Base-by-base conservation (phyloP, 2,888 invertebrate genomes). In the Podabrus alpinus region DNA sequence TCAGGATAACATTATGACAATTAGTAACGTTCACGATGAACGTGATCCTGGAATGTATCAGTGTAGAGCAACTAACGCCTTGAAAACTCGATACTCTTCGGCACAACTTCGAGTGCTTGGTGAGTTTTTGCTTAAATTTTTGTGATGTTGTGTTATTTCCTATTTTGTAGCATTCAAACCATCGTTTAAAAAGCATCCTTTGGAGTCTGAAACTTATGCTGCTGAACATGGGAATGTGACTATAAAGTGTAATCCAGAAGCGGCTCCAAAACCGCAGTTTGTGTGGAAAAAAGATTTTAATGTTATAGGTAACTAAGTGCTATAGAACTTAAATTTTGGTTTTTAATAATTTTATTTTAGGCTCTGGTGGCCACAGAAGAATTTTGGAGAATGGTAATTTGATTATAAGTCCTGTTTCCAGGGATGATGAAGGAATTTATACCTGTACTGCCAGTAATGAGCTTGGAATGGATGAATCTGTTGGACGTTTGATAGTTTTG, bases 31-130 rank as follows among this genome's bases (percentile, higher is more conserved):
- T 71, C 93, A 95, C 86, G 92, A 92, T 59, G 92, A 92, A 71
- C 91, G 92, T 81, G 98, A 98, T 87, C 93, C 94, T 70, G 98
- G 96, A 25, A 97, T 98, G 96, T 98, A 95, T 86, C 98, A 98
- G 84, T 98, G 98, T 85, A 91, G 94, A 82, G 97, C 97, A 0
- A 92, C 90, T 73, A 98, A 98, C 89, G 94, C 95, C 79, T 88
- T 97, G 9, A 96, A 95, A 83, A 93, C 94, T 0, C 92, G 91
- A 71, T 97, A 94, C 86, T 96, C 97, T 0, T 95, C 97, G 5
- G 97, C 94, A 0, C 97, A 98, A 83, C 89, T 98, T 19, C 89
- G 97, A 81, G 96, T 98, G 21, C 89, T 98, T 69, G 93, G 96
- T 89, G 89, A 92, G 89, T 87, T 45, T n/a, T 45, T n/a, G n/a